These are phyloP conservation scores for Cynaeus angustus DNA, from an alignment of 2,888 invertebrate genomes.

Conservation along the genomic window DNA sequence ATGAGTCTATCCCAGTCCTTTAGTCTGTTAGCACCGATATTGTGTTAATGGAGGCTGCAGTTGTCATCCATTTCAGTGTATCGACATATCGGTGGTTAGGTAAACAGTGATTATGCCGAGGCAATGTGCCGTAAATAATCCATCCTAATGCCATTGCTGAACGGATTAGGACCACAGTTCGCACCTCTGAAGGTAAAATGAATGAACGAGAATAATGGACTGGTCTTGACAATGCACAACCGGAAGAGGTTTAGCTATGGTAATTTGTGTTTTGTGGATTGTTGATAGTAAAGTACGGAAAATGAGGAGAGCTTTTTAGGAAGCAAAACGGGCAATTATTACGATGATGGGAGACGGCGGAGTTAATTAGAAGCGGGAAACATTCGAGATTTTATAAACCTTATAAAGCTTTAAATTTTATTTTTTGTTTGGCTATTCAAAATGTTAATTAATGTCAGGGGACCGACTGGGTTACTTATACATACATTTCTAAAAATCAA, in stretches of 20 bases:
- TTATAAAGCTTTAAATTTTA: too few species aligned
- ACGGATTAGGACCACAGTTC: conserved; percentile 67
- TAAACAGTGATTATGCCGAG: conserved; percentile 70
- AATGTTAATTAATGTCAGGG: too few species aligned
- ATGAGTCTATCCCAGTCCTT: conserved; percentile 2
- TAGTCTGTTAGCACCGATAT: conserved; percentile 47
- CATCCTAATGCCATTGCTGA: conserved; percentile 67
- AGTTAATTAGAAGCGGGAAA: not conserved
- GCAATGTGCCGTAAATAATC: conserved; percentile 69
- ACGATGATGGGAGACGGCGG: not conserved
- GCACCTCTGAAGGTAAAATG: conserved; percentile 63
- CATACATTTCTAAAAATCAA: too few species aligned
- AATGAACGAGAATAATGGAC: conserved; percentile 63
- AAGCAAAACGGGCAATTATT: conserved; percentile 14
- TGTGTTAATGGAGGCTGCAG: conserved; percentile 61
- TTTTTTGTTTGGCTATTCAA: too few species aligned
- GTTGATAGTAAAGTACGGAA: conserved; percentile 19
- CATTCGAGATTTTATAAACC: too few species aligned
- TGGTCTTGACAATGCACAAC: conserved; percentile 61
- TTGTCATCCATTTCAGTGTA: conserved; percentile 64
- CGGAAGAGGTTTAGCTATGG: conserved; percentile 65
- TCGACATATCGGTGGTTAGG: conserved; percentile 68
- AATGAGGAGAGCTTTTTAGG: conserved; percentile 14
- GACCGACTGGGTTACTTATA: too few species aligned
- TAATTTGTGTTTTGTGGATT: conserved; percentile 55